phyloP scores from a whole-genome alignment of 2,888 invertebrate genomes.

The Tachina grossa region DNA sequence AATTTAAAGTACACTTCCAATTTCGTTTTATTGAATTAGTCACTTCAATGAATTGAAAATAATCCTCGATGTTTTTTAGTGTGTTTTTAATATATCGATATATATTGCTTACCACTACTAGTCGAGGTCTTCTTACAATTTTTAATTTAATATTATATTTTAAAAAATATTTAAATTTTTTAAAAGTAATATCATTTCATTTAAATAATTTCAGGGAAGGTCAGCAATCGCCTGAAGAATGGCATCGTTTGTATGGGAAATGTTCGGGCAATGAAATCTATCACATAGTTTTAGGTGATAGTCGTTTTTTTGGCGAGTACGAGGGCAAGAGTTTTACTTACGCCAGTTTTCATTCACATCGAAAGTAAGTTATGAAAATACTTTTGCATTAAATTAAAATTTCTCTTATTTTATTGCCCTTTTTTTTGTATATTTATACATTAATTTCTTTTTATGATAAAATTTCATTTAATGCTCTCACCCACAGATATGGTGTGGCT shows the following conservation, averaged over 20 bases:
- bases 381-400: not conserved
- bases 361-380: slow-evolving; percentile 88
- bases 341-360: slow-evolving; percentile 99
- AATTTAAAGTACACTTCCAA: too few species aligned
- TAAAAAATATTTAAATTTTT: too few species aligned
- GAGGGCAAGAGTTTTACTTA: slow-evolving; percentile 99
- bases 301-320: slow-evolving; percentile 98
- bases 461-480: too few species aligned
- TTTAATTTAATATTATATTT: too few species aligned
- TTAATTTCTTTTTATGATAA: too few species aligned
- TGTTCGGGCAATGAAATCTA: slow-evolving; percentile 99
- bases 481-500: slow-evolving; percentile 94
- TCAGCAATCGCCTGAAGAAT: slow-evolving; percentile 91
- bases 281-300: slow-evolving; percentile 96
- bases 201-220: slow-evolving; percentile 78
- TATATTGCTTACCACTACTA: too few species aligned
- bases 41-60: too few species aligned
- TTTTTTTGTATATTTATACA: not conserved
- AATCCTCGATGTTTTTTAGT: too few species aligned
- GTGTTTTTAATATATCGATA: too few species aligned
- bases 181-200: not conserved
- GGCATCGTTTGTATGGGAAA: slow-evolving; percentile 98
- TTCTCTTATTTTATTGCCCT: not conserved
- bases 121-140: too few species aligned
- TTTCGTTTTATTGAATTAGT: too few species aligned